These are phyloP conservation scores for Auanema freiburgensis DNA, from an alignment of 2,888 invertebrate genomes.

Conservation along the genomic window DNA sequence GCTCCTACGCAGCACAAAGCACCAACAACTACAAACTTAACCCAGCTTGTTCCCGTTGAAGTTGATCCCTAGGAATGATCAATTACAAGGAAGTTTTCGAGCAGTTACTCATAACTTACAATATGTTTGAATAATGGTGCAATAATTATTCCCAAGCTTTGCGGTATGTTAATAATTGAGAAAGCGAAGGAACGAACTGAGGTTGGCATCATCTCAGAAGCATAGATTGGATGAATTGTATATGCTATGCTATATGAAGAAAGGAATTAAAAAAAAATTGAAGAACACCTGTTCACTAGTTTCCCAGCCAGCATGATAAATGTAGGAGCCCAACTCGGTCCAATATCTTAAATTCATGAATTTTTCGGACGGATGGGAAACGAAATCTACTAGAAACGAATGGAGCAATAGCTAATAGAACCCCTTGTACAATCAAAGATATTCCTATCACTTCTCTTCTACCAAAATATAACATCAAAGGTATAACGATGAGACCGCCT, in stretches of 20 bases:
- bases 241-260: conserved; percentile 3
- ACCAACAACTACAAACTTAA: background rate
- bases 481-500: conserved; percentile 20
- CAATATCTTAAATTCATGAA: background rate
- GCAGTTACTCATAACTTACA: conserved; percentile 10
- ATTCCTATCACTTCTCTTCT: conserved; percentile 11
- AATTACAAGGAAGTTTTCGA: background rate
- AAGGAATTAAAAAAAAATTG: background rate
- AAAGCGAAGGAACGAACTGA: conserved; percentile 18
- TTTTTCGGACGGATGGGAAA: background rate
- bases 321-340: background rate
- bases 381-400: conserved; percentile 1
- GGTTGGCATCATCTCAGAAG: conserved; percentile 26
- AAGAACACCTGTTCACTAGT: conserved; percentile 16
- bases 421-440: conserved; percentile 17
- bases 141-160: conserved; percentile 21
- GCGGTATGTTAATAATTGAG: conserved; percentile 23
- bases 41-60: background rate
- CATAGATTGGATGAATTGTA: conserved; percentile 22
- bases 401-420: conserved; percentile 15
- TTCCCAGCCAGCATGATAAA: conserved; percentile 13
- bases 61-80: no score
- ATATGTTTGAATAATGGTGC: conserved; percentile 24
- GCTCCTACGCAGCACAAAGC: background rate
- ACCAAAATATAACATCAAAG: conserved; percentile 22